These are phyloP conservation scores for Brachyhypopomus occidentalis DNA, from an alignment of 2,113 vertebrate species.

Conservation along the genomic window DNA sequence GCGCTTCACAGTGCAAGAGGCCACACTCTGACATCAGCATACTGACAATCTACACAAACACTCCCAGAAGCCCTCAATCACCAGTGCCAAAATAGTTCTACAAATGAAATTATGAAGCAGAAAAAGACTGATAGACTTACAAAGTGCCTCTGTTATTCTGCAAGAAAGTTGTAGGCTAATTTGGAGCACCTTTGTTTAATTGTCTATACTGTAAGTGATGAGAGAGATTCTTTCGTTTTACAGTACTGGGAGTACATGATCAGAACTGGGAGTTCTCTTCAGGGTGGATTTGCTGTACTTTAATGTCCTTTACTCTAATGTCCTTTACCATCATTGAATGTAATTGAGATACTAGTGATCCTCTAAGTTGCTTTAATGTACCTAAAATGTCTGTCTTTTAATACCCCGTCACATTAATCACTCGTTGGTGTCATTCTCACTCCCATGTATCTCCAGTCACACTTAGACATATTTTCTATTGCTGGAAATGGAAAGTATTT, in stretches of 20 bases:
- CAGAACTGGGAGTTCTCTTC: too few species aligned
- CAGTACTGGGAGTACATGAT: too few species aligned
- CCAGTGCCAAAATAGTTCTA: slow-evolving; percentile 44
- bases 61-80: slow-evolving; percentile 36
- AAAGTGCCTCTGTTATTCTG: slow-evolving; percentile 6
- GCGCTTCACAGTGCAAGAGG: slow-evolving; percentile 46
- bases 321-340: too few species aligned
- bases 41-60: slow-evolving; percentile 44
- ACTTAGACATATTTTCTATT: background rate
- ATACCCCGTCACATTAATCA: background rate
- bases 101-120: slow-evolving; percentile 49
- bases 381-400: background rate
- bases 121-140: slow-evolving; percentile 33
- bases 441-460: background rate
- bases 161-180: slow-evolving; percentile 25
- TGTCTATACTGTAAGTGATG: slow-evolving; percentile 30
- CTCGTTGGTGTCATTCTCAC: background rate
- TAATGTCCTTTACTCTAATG: too few species aligned
- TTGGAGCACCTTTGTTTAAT: slow-evolving; percentile 18
- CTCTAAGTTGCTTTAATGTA: too few species aligned
- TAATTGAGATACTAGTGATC: too few species aligned
- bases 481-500: background rate
- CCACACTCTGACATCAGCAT: slow-evolving; percentile 40
- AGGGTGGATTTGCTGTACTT: too few species aligned
- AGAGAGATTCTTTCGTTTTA: background rate